Evolutionary conservation across 1,140 invertebrate species (phyloP).

Genomic region (Oryctes rhinoceros): DNA sequence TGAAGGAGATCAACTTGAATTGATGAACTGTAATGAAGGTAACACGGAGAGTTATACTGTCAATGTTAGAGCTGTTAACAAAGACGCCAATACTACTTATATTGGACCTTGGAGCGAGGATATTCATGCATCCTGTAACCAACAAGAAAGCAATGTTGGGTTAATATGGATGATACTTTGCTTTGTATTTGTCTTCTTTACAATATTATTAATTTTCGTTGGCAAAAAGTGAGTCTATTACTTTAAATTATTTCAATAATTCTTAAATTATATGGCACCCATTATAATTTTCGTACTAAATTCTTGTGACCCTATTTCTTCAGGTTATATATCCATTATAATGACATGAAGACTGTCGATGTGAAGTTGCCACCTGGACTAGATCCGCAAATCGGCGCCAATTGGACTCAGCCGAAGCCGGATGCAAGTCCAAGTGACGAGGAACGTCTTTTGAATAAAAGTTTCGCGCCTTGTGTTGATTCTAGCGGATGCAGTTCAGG

Average conservation of each 20-base stretch:
- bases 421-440: conserved; percentile 45
- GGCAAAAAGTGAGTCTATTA: conserved; percentile 4
- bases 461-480: conserved; percentile 60
- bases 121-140: background rate
- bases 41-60: conserved; percentile 22
- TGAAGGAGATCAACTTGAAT: background rate
- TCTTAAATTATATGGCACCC: too few relatives aligned
- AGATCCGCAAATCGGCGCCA: conserved; percentile 57
- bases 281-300: too few relatives aligned
- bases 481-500: conserved; percentile 68
- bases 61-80: conserved; percentile 55
- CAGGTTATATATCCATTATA: conserved; percentile 64
- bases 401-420: conserved; percentile 38
- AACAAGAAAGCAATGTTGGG: background rate
- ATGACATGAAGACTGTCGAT: conserved; percentile 65
- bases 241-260: too few relatives aligned
- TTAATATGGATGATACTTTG: background rate
- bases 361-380: conserved; percentile 68
- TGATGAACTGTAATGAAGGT: background rate
- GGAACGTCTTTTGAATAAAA: conserved; percentile 56
- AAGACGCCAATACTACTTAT: conserved; percentile 49
- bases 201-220: background rate
- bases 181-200: background rate
- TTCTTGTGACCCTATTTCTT: conserved; percentile 33
- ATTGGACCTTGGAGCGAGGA: conserved; percentile 63